phyloP scores from a whole-genome alignment of 2,797 vertebrate genomes.

The Tachyglossus aculeatus region DNA sequence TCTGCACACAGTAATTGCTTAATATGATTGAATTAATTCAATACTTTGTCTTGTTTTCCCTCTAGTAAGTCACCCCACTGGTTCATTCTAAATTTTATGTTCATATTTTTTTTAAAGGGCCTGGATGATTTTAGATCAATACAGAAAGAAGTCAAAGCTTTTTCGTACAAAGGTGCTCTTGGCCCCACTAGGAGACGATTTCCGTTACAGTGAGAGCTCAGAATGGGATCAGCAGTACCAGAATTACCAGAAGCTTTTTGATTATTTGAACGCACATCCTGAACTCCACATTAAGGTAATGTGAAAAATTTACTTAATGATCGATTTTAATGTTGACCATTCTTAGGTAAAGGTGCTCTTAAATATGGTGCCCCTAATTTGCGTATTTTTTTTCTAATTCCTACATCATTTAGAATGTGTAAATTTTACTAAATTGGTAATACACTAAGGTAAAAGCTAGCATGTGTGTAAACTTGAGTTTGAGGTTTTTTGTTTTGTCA shows the following conservation, averaged over 20 bases:
- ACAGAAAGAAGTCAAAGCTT: conserved; percentile 92
- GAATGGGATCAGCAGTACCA: conserved; percentile 92
- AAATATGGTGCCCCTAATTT: not conserved
- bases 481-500: too few species aligned
- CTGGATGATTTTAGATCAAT: conserved; percentile 88
- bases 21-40: too few species aligned
- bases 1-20: too few species aligned
- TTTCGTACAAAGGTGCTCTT: conserved; percentile 87
- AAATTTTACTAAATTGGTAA: not conserved
- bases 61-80: not conserved
- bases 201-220: conserved; percentile 82
- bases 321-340: not conserved
- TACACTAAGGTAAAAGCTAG: not conserved
- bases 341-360: not conserved
- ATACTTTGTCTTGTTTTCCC: too few species aligned
- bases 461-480: too few species aligned
- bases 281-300: conserved; percentile 87
- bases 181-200: conserved; percentile 90
- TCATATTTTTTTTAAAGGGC: conserved; percentile 70
- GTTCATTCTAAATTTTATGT: not conserved
- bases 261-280: conserved; percentile 87
- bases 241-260: conserved; percentile 93
- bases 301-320: not conserved
- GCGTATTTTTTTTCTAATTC: not conserved
- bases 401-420: not conserved